Conservation (phyloP, 2,888 invertebrate species). For the Nemurella pictetii region DNA sequence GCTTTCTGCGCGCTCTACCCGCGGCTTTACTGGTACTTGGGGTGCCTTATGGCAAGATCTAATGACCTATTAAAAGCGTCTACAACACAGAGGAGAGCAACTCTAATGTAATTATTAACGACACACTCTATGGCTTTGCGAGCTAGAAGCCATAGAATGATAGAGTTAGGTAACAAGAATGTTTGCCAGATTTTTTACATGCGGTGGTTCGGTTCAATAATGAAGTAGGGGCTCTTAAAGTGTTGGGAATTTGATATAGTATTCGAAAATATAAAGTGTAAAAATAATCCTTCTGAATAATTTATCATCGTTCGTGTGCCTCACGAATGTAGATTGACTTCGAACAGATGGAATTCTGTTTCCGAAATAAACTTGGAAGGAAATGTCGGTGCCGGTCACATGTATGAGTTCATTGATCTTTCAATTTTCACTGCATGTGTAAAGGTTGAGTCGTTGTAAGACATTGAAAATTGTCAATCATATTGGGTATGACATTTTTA, state of each 20-base stretch:
- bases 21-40: no score
- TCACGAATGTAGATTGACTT: neutral
- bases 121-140: neutral
- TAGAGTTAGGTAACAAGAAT: no score
- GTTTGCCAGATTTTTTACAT: no score
- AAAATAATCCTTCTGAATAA: neutral
- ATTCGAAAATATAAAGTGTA: neutral
- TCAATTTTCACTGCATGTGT: no score
- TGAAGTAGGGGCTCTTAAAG: no score
- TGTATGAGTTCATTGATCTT: neutral
- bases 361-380: neutral
- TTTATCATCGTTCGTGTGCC: neutral
- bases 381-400: neutral
- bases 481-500: no score
- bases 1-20: no score
- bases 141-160: neutral
- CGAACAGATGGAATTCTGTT: neutral
- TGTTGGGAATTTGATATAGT: neutral
- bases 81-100: neutral
- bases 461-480: no score
- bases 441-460: no score
- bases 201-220: no score
- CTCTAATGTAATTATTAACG: neutral
- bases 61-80: neutral
- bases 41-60: neutral